These are phyloP conservation scores for Aphelenchoides besseyi DNA, from an alignment of 1,140 invertebrate genomes.

Conservation along the genomic window DNA sequence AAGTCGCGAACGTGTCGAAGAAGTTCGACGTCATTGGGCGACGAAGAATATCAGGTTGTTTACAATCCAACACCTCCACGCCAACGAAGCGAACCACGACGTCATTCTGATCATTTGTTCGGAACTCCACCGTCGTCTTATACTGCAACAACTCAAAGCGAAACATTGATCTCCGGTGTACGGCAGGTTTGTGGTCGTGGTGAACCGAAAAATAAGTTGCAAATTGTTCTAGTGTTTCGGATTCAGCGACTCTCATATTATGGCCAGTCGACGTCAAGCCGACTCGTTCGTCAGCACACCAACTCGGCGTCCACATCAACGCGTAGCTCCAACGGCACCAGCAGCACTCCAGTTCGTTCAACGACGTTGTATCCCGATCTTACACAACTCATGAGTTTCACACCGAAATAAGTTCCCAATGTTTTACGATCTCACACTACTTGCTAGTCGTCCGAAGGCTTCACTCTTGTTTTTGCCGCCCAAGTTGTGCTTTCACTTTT, in stretches of 20 bases:
- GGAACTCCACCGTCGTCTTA: constrained; percentile 48
- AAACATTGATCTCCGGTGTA: too few species aligned
- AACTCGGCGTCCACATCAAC: background rate
- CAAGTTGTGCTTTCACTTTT: too few species aligned
- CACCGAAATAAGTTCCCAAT: background rate
- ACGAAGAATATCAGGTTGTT: constrained; percentile 18
- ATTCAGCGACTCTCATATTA: constrained; percentile 10
- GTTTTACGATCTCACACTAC: too few species aligned
- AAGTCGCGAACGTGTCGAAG: constrained; percentile 38
- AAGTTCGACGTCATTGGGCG: constrained; percentile 43
- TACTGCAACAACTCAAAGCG: constrained; percentile 32
- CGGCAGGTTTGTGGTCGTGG: background rate
- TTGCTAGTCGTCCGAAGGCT: too few species aligned
- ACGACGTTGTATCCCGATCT: background rate
- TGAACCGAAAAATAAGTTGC: background rate
- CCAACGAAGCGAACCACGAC: constrained; percentile 1
- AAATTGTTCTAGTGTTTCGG: background rate
- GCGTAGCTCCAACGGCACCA: background rate
- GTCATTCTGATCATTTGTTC: background rate
- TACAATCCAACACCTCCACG: constrained; percentile 35
- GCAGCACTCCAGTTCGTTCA: background rate
- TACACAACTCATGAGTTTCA: background rate
- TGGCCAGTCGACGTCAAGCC: background rate
- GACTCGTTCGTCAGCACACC: background rate
- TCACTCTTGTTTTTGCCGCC: too few species aligned